Base-by-base conservation (phyloP, 1,140 invertebrate genomes). In the Brachionus sp. region DNA sequence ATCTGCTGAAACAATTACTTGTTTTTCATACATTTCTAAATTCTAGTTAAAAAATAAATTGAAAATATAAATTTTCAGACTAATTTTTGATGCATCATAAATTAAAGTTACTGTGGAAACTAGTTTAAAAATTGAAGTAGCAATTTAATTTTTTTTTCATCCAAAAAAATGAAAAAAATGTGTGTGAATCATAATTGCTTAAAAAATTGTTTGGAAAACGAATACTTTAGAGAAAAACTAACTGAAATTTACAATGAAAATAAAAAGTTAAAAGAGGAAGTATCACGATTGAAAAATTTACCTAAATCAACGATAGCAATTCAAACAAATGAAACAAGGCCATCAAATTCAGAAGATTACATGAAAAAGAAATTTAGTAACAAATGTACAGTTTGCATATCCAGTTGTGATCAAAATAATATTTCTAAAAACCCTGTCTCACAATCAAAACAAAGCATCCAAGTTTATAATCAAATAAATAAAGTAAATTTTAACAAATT, bases 211-310 rank as follows among this genome's bases (percentile, higher is more conserved):
- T 7, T 80, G 5, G 77, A 80, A 80, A 80, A 62, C 39, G 77
- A 80, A 42, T 80, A 80, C 57, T 80, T 62, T 25, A 80, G 62
- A 23, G 50, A 80, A 66, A 80, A 80, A 29, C 7, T 80, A 25
- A 80, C 50, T 62, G 50, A 80, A 62, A 35, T 80, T 25, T 80
- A 29, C 29, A 80, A 64, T 3, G 46, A 80, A 44, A 80, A 80
- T n/a, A 80, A 80, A 80, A 3, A 13, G 29, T 53, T 80, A 62
- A 66, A 80, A 44, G 50, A 57, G 9, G 50, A 80, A 16, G 7
- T 80, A 42, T 13, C 12, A 80, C 16, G 62, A 39, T 62, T 62
- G 23, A 75, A 62, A 42, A 29, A 33, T 25, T 39, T 5, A 5
- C n/a, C 46, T 5, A 62, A 39, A 80, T 23, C 46, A 62, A 53